Conservation (phyloP, 1,140 invertebrate species). For the Euglossa dilemma region DNA sequence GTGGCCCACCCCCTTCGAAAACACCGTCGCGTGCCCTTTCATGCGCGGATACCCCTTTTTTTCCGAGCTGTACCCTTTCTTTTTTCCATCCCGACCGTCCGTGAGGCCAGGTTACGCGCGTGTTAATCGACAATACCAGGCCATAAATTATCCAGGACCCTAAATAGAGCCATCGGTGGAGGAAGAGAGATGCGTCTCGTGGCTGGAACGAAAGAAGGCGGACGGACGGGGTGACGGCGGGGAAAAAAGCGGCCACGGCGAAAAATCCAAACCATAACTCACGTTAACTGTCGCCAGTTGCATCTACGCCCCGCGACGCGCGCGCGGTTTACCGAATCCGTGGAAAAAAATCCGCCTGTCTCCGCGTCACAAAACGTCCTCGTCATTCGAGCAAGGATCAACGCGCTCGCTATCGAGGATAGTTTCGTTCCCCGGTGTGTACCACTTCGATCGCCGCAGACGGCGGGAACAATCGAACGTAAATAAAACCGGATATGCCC, state of each 20-base stretch:
- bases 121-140: slow-evolving; percentile 81
- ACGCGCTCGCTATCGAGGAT: not conserved
- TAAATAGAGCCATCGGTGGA: slow-evolving; percentile 79
- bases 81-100: slow-evolving; percentile 31
- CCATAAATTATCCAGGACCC: slow-evolving; percentile 81
- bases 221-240: slow-evolving; percentile 32
- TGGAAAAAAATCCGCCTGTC: slow-evolving; percentile 28
- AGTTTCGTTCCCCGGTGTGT: not conserved
- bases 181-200: slow-evolving; percentile 29
- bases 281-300: slow-evolving; percentile 72
- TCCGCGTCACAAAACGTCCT: slow-evolving; percentile 11
- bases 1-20: slow-evolving; percentile 71
- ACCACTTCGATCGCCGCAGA: not conserved
- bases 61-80: slow-evolving; percentile 48
- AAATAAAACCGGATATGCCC: slow-evolving; percentile 9
- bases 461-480: not conserved
- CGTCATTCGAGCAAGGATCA: not conserved
- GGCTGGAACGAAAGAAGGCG: slow-evolving; percentile 7
- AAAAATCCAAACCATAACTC: slow-evolving; percentile 77
- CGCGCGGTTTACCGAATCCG: slow-evolving; percentile 54
- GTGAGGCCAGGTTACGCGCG: slow-evolving; percentile 73
- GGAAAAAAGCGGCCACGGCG: slow-evolving; percentile 57
- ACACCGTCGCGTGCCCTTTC: slow-evolving; percentile 81
- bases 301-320: slow-evolving; percentile 53
- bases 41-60: slow-evolving; percentile 69